phyloP scores from a whole-genome alignment of 1,140 invertebrate species.

The Himalopsyche phryganea region DNA sequence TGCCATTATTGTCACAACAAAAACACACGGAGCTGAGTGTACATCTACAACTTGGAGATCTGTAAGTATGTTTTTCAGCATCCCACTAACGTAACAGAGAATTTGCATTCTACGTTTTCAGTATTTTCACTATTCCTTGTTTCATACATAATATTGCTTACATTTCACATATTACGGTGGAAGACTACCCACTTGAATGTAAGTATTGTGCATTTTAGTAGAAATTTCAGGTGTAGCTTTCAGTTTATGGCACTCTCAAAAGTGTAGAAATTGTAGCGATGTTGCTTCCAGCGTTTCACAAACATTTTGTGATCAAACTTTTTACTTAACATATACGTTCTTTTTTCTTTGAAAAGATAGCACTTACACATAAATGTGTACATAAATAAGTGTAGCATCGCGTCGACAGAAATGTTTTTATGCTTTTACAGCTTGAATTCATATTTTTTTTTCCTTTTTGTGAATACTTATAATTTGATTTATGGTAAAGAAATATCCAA shows the following conservation, averaged over 20 bases:
- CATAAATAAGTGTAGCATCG: too few species aligned
- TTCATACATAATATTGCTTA: slow-evolving; percentile 36
- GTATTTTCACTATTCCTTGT: slow-evolving; percentile 30
- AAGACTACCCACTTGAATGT: slow-evolving; percentile 9
- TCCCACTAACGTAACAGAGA: slow-evolving; percentile 9
- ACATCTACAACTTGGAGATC: too few species aligned
- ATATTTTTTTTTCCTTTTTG: too few species aligned
- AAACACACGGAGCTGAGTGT: too few species aligned
- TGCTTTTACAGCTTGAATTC: too few species aligned
- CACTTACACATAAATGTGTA: too few species aligned
- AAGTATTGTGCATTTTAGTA: slow-evolving; percentile 32
- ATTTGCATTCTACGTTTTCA: slow-evolving; percentile 32
- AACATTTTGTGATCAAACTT: slow-evolving; percentile 16
- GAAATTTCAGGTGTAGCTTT: slow-evolving; percentile 31
- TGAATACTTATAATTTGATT: too few species aligned
- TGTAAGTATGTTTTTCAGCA: slow-evolving; percentile 8
- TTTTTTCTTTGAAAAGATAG: too few species aligned
- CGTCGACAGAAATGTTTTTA: too few species aligned
- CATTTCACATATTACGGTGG: slow-evolving; percentile 34
- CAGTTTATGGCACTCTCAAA: slow-evolving; percentile 31
- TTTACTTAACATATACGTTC: too few species aligned
- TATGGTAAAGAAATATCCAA: too few species aligned
- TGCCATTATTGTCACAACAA: too few species aligned
- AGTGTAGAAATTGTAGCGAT: slow-evolving; percentile 22
- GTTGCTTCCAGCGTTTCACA: slow-evolving; percentile 6